Evolutionary conservation across 2,797 vertebrate species (phyloP).

Genomic region (Artibeus jamaicensis): DNA sequence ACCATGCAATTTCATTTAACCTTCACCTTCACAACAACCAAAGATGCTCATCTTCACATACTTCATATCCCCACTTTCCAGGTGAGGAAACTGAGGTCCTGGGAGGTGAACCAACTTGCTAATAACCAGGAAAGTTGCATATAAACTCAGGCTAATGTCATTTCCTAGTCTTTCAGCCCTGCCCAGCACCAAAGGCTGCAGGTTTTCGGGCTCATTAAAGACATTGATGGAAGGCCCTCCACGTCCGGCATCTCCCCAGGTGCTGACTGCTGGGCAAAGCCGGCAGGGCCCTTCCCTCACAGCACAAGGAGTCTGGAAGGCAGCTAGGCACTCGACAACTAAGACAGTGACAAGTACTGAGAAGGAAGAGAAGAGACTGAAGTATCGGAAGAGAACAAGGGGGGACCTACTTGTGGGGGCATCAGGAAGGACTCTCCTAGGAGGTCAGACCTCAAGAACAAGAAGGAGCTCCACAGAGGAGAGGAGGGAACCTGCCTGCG

Average conservation of each 20-base stretch:
- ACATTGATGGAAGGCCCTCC: not conserved
- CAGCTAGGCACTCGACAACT: not conserved
- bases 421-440: not conserved
- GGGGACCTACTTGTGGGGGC: not conserved
- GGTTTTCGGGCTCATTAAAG: not conserved
- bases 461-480: not conserved
- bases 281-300: not conserved
- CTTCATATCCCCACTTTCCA: not conserved
- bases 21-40: not conserved
- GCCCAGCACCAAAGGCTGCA: not conserved
- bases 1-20: fast-evolving
- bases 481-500: not conserved
- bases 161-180: not conserved
- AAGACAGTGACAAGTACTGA: not conserved
- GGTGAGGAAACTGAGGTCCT: not conserved
- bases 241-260: not conserved
- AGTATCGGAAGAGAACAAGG: not conserved
- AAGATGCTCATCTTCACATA: not conserved
- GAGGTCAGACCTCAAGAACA: not conserved
- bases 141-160: not conserved
- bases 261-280: not conserved
- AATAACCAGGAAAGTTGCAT: not conserved
- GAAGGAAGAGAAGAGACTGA: not conserved
- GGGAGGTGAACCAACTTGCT: not conserved
- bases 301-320: not conserved